A percentile compares a stretch with the other conserved stretches of the same genome.
phyloP scores from a whole-genome alignment of 2,888 invertebrate species.

The Eueremaeus valkanovi region DNA sequence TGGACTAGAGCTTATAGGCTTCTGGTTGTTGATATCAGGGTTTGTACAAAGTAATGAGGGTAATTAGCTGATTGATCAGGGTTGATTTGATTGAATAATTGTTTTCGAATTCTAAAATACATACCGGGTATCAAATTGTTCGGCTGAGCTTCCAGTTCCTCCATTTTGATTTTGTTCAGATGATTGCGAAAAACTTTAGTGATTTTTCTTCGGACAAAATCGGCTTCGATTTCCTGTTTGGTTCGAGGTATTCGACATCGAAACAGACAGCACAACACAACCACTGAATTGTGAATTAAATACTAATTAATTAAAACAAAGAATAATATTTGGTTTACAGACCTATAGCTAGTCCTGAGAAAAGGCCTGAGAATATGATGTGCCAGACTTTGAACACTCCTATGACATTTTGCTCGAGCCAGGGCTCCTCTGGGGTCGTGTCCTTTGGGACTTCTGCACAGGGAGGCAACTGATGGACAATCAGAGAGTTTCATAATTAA shows the following conservation, averaged over 20 bases:
- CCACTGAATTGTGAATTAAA: constrained; percentile 58
- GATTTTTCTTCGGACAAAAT: constrained; percentile 77
- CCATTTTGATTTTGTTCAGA: constrained; percentile 77
- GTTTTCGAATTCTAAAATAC: too few species aligned
- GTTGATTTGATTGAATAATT: too few species aligned
- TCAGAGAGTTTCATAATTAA: background rate
- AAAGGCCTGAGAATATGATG: constrained; percentile 62
- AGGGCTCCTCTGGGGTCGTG: constrained; percentile 54
- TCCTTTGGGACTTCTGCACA: background rate
- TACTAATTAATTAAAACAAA: too few species aligned
- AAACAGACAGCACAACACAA: constrained; percentile 82
- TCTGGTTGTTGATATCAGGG: too few species aligned
- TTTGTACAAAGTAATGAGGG: too few species aligned
- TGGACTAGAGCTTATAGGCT: too few species aligned
- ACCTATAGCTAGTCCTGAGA: constrained; percentile 63
- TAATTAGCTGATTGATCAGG: too few species aligned
- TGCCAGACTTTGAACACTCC: constrained; percentile 76
- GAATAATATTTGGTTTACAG: constrained; percentile 48
- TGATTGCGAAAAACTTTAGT: constrained; percentile 76
- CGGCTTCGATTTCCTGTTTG: constrained; percentile 91
- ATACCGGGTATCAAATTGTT: constrained; percentile 28
- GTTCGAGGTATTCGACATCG: constrained; percentile 87
- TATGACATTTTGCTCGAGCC: constrained; percentile 67
- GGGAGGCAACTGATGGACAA: background rate
- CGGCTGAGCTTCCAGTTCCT: constrained; percentile 54